Percentiles rank a stretch among this genome's conserved stretches.
Conservation (phyloP, 2,888 invertebrate species). For the Chironomus tentans region DNA sequence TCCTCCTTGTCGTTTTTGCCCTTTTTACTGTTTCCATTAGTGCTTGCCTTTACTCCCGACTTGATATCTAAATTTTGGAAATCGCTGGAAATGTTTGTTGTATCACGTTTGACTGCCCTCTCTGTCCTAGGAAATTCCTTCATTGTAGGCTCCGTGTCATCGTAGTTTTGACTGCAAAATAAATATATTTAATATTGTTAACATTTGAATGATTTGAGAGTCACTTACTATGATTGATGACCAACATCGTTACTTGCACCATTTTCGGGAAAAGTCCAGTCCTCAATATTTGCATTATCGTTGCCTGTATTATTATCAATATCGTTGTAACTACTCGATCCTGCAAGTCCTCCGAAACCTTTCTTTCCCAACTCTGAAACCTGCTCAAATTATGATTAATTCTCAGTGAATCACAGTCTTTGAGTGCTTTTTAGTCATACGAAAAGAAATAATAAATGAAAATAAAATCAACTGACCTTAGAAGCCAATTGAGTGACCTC, state of each 20-base stretch:
- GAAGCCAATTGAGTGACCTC: conserved; percentile 54
- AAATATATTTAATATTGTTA: not conserved
- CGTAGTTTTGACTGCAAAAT: not conserved
- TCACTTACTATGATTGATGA: conserved; percentile 26
- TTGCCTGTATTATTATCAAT: conserved; percentile 25
- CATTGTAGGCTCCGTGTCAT: not conserved
- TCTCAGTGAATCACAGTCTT: not conserved
- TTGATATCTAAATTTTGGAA: conserved; percentile 41
- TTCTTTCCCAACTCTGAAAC: conserved; percentile 58
- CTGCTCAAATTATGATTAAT: conserved; percentile 38
- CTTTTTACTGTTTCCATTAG: not conserved
- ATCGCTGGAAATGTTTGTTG: conserved; percentile 29
- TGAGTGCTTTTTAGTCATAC: not conserved
- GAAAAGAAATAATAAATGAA: conserved; percentile 27
- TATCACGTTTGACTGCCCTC: conserved; percentile 33
- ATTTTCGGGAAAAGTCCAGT: conserved; percentile 38
- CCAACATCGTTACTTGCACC: conserved; percentile 28
- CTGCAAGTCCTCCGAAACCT: conserved; percentile 54
- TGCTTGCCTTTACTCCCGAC: conserved; percentile 28
- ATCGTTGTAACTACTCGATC: conserved; percentile 33
- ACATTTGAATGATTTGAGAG: not conserved
- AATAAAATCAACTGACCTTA: conserved; percentile 46
- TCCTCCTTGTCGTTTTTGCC: conserved; percentile 41
- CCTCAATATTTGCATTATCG: conserved; percentile 31
- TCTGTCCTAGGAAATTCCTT: conserved; percentile 28